Conservation (phyloP, 2,113 vertebrate species). For the Gila orcuttii region DNA sequence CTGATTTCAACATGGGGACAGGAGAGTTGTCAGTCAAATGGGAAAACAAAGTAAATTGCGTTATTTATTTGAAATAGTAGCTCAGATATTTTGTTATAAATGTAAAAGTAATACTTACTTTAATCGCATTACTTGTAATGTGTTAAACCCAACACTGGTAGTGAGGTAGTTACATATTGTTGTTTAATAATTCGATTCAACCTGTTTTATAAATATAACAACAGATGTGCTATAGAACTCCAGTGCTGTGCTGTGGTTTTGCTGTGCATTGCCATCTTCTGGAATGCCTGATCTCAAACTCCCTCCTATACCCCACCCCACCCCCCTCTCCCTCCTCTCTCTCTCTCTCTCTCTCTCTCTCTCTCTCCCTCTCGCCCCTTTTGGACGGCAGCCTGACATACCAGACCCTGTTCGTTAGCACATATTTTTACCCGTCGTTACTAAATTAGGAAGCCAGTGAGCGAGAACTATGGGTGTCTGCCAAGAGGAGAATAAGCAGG, state of each 20-base stretch:
- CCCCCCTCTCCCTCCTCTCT: conserved; percentile 7
- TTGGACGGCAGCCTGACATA: conserved; percentile 87
- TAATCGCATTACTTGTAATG: too few species aligned
- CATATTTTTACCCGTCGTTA: conserved; percentile 91
- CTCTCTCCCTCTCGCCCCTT: conserved; percentile 53
- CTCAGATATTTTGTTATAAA: too few species aligned
- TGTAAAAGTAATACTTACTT: too few species aligned
- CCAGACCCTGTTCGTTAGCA: conserved; percentile 86
- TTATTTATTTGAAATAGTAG: too few species aligned
- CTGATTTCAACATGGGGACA: too few species aligned
- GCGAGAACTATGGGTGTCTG: conserved; percentile 79
- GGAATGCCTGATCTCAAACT: conserved; percentile 80
- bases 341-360: conserved; percentile 29
- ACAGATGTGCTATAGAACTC: background rate
- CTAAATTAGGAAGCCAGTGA: conserved; percentile 93
- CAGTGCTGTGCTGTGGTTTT: background rate
- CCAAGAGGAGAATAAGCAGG: conserved; percentile 81
- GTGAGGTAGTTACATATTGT: background rate
- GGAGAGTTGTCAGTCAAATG: too few species aligned
- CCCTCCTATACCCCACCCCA: background rate
- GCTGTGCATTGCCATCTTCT: conserved; percentile 74
- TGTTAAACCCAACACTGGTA: too few species aligned
- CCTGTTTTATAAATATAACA: background rate
- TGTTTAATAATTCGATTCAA: background rate
- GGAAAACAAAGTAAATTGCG: too few species aligned